Base-by-base conservation (phyloP, 2,113 vertebrate species). In the Zootoca vivipara region DNA sequence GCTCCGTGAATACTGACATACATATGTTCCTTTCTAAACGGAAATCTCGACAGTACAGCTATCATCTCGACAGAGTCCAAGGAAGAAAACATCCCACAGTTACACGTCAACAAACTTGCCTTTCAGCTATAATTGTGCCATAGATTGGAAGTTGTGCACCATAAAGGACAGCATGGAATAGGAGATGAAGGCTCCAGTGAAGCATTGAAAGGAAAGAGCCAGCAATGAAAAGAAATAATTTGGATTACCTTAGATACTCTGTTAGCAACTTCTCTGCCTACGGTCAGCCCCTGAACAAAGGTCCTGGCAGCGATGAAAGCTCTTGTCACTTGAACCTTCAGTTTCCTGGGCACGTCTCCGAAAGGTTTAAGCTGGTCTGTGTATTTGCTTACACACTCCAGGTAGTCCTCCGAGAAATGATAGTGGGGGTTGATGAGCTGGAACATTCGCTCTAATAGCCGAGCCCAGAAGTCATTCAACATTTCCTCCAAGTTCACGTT, bases 381-480 rank as follows among this genome's bases (percentile, higher is more conserved):
- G 94, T 99, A 98, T 93, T 99, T 99, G 96, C 98, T 99, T 67
- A 99, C 98, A 65, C 98, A 99, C 88, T 99, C 98, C 94, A 99
- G 91, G 96, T 99, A 99, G 95, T 99, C 98, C 84, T 98, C 97
- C 0, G 93, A 97, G 96, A 99, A 99, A 88, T 98, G 98, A 93
- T 99, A 99, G 96, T 99, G 98, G 0, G 98, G 98, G 95, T 99
- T 99, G 92, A 99, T 98, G 4, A 99, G 96, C 97, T 99, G 98
- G 93, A 99, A 99, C 98, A 99, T 99, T 62, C 98, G 95, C 89
- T 99, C 99, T 91, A 99, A 95, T 67, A 99, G 97, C 82, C 97
- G 96, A 46, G 98, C 97, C 98, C 98, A 99, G 96, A 99, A 99
- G 94, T 99, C 99, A 0, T 98, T 98, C 78, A 99, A 96, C 98